Percentiles rank a stretch among this genome's conserved stretches.
These are phyloP conservation scores for Drosophila auraria DNA, from an alignment of 1,140 invertebrate genomes.

Conservation along the genomic window DNA sequence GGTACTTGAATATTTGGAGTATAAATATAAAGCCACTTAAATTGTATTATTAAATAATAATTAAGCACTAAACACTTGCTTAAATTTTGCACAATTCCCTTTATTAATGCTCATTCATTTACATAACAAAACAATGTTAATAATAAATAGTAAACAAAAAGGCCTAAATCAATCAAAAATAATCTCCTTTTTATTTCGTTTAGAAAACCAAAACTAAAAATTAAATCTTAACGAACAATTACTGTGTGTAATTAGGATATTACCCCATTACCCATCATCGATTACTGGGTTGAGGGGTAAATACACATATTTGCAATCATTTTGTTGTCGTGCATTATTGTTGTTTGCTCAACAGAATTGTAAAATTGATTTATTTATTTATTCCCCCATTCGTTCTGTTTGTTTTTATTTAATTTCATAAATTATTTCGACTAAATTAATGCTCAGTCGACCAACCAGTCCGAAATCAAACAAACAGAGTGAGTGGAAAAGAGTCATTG, in stretches of 20 bases:
- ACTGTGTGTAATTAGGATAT: slow-evolving; percentile 10
- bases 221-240: slow-evolving; percentile 10
- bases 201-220: slow-evolving; percentile 12
- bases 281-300: not conserved
- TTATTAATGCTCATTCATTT: no score
- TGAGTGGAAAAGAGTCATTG: not conserved
- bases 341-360: slow-evolving; percentile 57
- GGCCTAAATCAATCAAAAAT: not conserved
- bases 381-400: slow-evolving; percentile 55
- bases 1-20: no score
- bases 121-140: no score
- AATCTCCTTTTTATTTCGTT: not conserved
- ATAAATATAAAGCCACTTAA: no score
- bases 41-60: no score
- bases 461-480: slow-evolving; percentile 26
- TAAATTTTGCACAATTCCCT: no score
- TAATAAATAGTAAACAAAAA: not conserved
- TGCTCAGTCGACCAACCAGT: slow-evolving; percentile 36
- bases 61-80: no score
- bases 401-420: slow-evolving; percentile 73
- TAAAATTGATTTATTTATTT: slow-evolving; percentile 78
- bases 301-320: slow-evolving; percentile 27
- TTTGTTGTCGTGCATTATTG: slow-evolving; percentile 43
- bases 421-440: slow-evolving; percentile 76
- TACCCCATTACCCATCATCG: slow-evolving; percentile 6